Base-by-base conservation (phyloP, 30 jellyfish, hydroid and myxozoan species). In the Cassiopea xamachana region DNA sequence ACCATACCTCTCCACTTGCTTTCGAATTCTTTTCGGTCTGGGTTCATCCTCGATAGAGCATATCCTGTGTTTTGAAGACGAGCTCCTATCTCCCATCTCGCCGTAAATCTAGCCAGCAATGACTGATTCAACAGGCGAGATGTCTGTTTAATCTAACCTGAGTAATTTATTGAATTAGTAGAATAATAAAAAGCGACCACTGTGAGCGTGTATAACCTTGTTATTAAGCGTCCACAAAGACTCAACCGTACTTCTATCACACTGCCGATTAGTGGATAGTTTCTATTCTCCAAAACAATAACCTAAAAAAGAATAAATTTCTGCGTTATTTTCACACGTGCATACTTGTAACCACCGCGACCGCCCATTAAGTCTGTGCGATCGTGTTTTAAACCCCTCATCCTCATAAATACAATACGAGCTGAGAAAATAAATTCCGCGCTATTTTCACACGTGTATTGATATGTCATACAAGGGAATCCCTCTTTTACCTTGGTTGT, bases 391-490 rank as follows among this genome's bases (percentile, higher is more conserved):
- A 87, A 73, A 48, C 82, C 90, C 85, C 90, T 72, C 81, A 86
- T 79, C 94, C 94, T n/a, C 72, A 82, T 77, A 47, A 79, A 79
- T 81, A 87, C 89, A 87, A 87, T 79, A 55, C 85, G 70, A 51
- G 47, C 85, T 46, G 80, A 47, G 93, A 81, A 90, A 78, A 90
- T 90, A 82, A 82, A 90, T 90, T 90, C 96, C 97, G 90, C 97
- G 97, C 97, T 89, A 88, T 93, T 93, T 93, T 93, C 97, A 89
- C 98, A 93, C 97, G 98, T 93, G 98, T 97, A 87, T 84, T 82
- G 81, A 84, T 83, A 67, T 84, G 87, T 82, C 74, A 69, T 67
- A 86, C 87, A 27, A 90, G 96, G 86, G 62, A 44, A 71, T 84
- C 92, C 68, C 86, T 82, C 1, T 82, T 82, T 67, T 47, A 82